phyloP scores from a whole-genome alignment of 2,113 vertebrate species.

The Dolichotis patagonum region DNA sequence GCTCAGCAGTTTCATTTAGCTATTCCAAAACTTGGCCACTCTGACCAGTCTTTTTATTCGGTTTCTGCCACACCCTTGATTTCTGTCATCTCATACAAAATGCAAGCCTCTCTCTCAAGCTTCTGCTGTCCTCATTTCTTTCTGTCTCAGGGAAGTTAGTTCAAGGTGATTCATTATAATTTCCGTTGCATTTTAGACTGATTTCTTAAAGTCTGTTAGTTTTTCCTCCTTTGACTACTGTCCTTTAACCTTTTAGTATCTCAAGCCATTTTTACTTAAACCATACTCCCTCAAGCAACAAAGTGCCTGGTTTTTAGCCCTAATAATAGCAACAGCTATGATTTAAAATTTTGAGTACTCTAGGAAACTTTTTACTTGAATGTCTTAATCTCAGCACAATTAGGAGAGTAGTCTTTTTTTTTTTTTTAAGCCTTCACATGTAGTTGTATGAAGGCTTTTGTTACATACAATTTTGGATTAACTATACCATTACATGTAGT shows the following conservation, averaged over 20 bases:
- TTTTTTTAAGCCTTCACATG: background rate
- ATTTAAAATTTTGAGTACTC: background rate
- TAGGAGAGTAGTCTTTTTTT: background rate
- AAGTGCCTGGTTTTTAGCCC: background rate
- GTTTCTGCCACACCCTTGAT: background rate
- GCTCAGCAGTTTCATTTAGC: background rate
- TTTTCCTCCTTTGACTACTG: background rate
- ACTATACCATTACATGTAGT: background rate
- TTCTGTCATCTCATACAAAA: background rate
- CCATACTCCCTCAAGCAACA: background rate
- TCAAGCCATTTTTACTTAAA: conserved; percentile 16
- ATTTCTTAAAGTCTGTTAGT: background rate
- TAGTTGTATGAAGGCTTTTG: background rate
- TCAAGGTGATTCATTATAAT: background rate
- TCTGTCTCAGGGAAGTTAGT: background rate
- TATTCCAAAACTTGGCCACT: background rate
- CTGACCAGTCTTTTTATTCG: background rate
- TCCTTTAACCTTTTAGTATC: background rate
- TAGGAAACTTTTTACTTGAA: conserved; percentile 12
- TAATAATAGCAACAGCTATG: background rate
- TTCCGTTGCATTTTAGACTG: background rate
- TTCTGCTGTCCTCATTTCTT: background rate
- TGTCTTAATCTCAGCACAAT: background rate
- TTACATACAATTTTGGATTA: background rate
- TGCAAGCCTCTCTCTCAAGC: background rate